Conservation (phyloP, 1,140 invertebrate species). For the Hypsibius dujardini region DNA sequence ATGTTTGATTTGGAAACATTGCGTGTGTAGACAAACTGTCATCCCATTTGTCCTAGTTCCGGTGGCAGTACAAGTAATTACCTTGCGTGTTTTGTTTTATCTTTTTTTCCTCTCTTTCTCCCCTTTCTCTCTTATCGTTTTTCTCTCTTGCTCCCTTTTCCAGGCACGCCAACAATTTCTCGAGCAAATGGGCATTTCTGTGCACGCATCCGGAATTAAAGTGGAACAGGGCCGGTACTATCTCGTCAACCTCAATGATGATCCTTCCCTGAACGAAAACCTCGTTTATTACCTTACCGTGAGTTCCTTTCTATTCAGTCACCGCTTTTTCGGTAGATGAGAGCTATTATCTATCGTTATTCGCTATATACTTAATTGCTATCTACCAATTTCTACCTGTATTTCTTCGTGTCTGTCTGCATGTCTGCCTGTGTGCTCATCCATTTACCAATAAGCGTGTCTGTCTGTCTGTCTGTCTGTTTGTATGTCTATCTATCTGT, state of each 20-base stretch:
- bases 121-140: conserved; percentile 23
- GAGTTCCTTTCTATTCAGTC: too few relatives aligned
- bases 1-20: too few relatives aligned
- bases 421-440: too few relatives aligned
- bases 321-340: too few relatives aligned
- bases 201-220: conserved; percentile 90
- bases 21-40: too few relatives aligned
- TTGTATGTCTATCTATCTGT: too few relatives aligned
- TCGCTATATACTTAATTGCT: too few relatives aligned
- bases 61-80: neutral
- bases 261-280: conserved; percentile 89
- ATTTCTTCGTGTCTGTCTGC: too few relatives aligned
- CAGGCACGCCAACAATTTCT: conserved; percentile 83
- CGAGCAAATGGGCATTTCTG: conserved; percentile 95
- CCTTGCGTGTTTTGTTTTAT: conserved; percentile 18
- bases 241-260: conserved; percentile 92
- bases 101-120: conserved; percentile 17
- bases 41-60: conserved; percentile 7
- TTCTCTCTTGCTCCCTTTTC: conserved; percentile 47
- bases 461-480: too few relatives aligned
- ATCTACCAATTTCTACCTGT: too few relatives aligned
- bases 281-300: conserved; percentile 95
- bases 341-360: too few relatives aligned
- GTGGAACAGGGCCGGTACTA: conserved; percentile 96
- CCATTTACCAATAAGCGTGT: too few relatives aligned